Conservation (phyloP, 1,140 invertebrate species). For the Formica selysi region DNA sequence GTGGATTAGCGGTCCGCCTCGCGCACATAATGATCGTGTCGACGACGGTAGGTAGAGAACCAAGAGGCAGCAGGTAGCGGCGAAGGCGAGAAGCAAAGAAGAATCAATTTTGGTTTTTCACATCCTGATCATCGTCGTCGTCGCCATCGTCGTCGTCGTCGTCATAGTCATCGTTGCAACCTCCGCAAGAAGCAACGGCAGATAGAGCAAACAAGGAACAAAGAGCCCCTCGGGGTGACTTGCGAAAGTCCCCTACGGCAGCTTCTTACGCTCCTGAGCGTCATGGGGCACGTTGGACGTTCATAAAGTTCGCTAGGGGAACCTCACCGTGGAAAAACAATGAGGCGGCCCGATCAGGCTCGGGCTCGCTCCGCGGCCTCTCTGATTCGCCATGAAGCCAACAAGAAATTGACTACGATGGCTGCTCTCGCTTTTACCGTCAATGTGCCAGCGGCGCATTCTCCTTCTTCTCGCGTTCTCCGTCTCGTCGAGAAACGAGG, state of each 20-base stretch:
- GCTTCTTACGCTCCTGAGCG: slow-evolving; percentile 76
- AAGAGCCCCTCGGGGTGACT: slow-evolving; percentile 77
- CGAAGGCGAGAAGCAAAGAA: slow-evolving; percentile 74
- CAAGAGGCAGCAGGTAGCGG: slow-evolving; percentile 53
- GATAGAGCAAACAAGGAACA: slow-evolving; percentile 82
- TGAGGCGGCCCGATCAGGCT: slow-evolving; percentile 77
- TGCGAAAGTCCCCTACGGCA: slow-evolving; percentile 75
- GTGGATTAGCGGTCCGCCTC: slow-evolving; percentile 64
- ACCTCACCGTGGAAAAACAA: slow-evolving; percentile 79
- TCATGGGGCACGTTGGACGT: slow-evolving; percentile 62
- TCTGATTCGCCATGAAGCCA: slow-evolving; percentile 82
- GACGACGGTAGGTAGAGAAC: slow-evolving; percentile 49
- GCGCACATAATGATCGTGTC: slow-evolving; percentile 68
- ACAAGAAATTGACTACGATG: slow-evolving; percentile 77
- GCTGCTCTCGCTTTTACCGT: slow-evolving; percentile 64
- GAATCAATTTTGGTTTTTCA: slow-evolving; percentile 85
- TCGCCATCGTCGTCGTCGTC: slow-evolving; percentile 49
- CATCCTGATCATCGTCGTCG: slow-evolving; percentile 57
- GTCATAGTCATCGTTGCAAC: slow-evolving; percentile 24
- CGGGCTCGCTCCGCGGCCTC: slow-evolving; percentile 74
- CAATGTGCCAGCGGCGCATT: slow-evolving; percentile 47
- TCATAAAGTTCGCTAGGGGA: slow-evolving; percentile 76
- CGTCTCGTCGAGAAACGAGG: slow-evolving; percentile 23
- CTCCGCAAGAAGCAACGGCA: slow-evolving; percentile 66
- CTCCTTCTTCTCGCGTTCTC: slow-evolving; percentile 38